A percentile compares a stretch with the other conserved stretches of the same genome.
phyloP scores from a whole-genome alignment of 1,140 invertebrate species.

The Saccostrea echinata region DNA sequence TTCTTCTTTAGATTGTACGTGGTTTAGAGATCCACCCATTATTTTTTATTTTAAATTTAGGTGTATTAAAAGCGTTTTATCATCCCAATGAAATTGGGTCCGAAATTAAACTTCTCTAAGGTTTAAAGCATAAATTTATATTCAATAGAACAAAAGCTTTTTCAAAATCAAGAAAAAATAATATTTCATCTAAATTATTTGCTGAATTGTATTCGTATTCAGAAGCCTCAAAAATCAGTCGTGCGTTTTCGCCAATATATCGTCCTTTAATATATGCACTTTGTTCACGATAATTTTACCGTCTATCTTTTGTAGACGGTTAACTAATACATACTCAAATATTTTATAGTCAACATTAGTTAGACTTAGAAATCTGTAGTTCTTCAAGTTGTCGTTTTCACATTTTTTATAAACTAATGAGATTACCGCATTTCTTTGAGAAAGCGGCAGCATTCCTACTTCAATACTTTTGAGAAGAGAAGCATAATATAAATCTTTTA shows the following conservation, averaged over 20 bases:
- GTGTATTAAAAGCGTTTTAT: background rate
- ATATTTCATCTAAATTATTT: background rate
- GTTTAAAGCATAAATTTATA: background rate
- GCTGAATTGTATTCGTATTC: background rate
- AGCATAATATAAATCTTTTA: background rate
- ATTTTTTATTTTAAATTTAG: background rate
- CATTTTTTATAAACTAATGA: background rate
- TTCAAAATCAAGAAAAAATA: background rate
- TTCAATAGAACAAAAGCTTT: background rate
- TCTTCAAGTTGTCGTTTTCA: background rate
- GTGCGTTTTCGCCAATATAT: no score
- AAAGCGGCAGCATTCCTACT: background rate
- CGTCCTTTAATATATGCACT: no score
- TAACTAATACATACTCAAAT: background rate
- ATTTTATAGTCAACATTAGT: no score
- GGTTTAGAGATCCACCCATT: no score
- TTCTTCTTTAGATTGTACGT: background rate
- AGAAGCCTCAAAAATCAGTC: no score
- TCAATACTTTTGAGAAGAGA: background rate
- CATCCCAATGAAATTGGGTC: background rate
- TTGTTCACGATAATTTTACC: background rate
- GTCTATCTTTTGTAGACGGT: background rate
- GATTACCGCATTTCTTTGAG: background rate
- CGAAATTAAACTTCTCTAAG: background rate
- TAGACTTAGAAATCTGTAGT: background rate